Evolutionary conservation across 37 sponge, comb jelly and placozoan species (phyloP), one percentile per base, ranked within the genome.

Genomic region (Axinella damicornis): DNA sequence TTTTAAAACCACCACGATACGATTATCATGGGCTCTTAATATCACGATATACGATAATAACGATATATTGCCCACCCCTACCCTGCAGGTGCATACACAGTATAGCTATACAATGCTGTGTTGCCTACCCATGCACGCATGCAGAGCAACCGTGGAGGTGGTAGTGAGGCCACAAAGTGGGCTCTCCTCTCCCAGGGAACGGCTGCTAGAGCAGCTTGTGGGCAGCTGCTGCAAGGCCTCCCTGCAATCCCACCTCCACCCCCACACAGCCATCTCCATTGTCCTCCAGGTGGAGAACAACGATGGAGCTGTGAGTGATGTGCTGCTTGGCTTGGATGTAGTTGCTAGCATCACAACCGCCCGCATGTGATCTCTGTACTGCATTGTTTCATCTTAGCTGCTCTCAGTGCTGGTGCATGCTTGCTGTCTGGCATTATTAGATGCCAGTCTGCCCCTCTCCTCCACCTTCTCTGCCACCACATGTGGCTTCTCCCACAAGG

Each of bases 241-340:
- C 2, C 39, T 93, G 18, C 57, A 78, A 17, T 67, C 82, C 5
- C 15, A 80, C 5, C 76, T 83, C 37, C 91, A 96, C 57, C 96
- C 96, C 34, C 93, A 93, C 54, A 87, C 96, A 46, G 90, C 91
- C 58, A 77, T 96, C 35, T 87, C 87, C 64, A 83, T 96, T 61
- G 78, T 63, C 65, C 72, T 92, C 34, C 91, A 93, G 62, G 69
- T 96, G 33, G 85, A 90, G 69, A 90, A 64, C 24, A 82, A 85
- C 60, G 85, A 85, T 55, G 91, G 93, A 39, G 55, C 92, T 28
- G 89, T 92, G 62, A 87, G 92, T 78, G 0, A 28, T 18, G n/a
- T 0, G 46, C 46, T 46, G 46, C 4, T 46, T 12, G 0, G 11
- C 21, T 15, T 32, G 1, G 12, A 27, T 34, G 1, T n/a, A 21